Evolutionary conservation across 2,797 vertebrate species (phyloP).

Genomic region (Muraenolepis orangiensis): DNA sequence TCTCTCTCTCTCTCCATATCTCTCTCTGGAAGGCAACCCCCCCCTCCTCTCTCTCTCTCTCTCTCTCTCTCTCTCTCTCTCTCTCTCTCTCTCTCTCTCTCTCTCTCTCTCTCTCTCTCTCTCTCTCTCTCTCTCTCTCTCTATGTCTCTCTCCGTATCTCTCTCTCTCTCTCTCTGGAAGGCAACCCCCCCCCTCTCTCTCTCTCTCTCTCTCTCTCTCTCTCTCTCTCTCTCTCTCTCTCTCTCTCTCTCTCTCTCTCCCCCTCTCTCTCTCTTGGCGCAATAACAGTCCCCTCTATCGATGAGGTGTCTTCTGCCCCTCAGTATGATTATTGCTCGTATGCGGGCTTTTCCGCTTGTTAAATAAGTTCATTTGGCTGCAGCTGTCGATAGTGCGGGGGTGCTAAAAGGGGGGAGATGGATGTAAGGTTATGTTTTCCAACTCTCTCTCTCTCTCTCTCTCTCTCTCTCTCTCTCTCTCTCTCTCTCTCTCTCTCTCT

Average conservation of each 20-base stretch:
- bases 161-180: constrained; percentile 36
- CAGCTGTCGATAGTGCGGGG: constrained; percentile 29
- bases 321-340: constrained; percentile 48
- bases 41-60: constrained; percentile 53
- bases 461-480: no score
- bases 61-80: constrained; percentile 13
- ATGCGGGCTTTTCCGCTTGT: constrained; percentile 35
- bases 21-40: constrained; percentile 26
- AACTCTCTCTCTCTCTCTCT: background rate
- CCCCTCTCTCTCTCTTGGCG: constrained; percentile 31
- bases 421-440: constrained; percentile 25
- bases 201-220: constrained; percentile 37
- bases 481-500: no score
- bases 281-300: constrained; percentile 56
- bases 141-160: constrained; percentile 53
- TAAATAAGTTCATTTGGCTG: constrained; percentile 15
- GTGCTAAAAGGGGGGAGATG: constrained; percentile 26
- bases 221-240: background rate
- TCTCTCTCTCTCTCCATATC: constrained; percentile 54
- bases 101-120: constrained; percentile 63
- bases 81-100: constrained; percentile 4
- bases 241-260: constrained; percentile 12
- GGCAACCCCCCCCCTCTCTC: background rate
- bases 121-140: constrained; percentile 53
- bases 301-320: constrained; percentile 54